phyloP scores from a whole-genome alignment of 2,113 vertebrate genomes.

The Isurus oxyrinchus region DNA sequence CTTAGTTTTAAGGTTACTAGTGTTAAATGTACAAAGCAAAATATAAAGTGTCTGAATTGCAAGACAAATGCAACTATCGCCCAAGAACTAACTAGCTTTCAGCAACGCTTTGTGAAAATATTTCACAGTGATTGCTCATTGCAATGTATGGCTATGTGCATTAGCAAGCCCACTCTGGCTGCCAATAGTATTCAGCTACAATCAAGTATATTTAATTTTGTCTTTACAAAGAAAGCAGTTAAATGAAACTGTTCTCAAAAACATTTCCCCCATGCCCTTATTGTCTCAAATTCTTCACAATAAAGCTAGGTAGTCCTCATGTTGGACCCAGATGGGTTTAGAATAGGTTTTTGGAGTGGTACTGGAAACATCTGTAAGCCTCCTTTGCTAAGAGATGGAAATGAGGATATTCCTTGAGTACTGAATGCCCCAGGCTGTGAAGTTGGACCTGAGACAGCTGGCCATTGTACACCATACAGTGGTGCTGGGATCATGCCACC shows the following conservation, averaged over 20 bases:
- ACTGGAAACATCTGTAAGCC: conserved; percentile 57
- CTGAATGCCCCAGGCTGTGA: conserved; percentile 51
- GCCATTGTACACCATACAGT: conserved; percentile 64
- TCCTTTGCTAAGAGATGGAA: conserved; percentile 50
- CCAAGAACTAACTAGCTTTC: conserved; percentile 40
- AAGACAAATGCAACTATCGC: conserved; percentile 44
- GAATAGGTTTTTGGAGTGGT: conserved; percentile 51
- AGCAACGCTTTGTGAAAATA: conserved; percentile 43
- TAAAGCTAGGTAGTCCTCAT: conserved; percentile 60
- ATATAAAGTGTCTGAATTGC: conserved; percentile 52
- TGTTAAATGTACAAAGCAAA: conserved; percentile 45
- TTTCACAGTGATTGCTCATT: conserved; percentile 61
- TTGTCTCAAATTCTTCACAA: conserved; percentile 40
- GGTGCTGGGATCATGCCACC: conserved; percentile 57
- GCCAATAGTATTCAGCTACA: conserved; percentile 35
- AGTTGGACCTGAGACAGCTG: conserved; percentile 49
- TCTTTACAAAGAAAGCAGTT: conserved; percentile 31
- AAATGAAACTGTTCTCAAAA: conserved; percentile 20
- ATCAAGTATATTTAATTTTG: conserved; percentile 31
- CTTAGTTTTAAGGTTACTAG: conserved; percentile 42
- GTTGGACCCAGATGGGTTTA: conserved; percentile 51
- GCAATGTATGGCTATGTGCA: conserved; percentile 51
- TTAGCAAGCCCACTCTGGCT: conserved; percentile 40
- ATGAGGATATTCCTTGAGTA: conserved; percentile 45
- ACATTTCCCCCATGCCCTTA: conserved; percentile 44